Conservation (phyloP, 2,113 vertebrate species). For the Empidonax alnorum region DNA sequence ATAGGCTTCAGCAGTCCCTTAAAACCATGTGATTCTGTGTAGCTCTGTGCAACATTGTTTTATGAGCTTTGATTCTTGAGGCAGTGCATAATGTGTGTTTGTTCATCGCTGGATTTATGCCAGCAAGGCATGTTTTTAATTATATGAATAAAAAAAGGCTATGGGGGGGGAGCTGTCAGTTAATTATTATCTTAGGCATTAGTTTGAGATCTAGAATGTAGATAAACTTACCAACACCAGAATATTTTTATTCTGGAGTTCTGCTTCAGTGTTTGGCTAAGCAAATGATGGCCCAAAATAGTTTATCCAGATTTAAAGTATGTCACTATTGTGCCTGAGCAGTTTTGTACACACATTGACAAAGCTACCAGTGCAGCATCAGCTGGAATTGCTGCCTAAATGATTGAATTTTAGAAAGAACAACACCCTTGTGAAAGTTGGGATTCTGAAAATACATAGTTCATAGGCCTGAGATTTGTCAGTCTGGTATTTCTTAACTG, state of each 20-base stretch:
- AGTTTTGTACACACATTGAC: background rate
- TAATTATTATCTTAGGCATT: slow-evolving; percentile 68
- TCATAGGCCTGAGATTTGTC: background rate
- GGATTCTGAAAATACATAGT: background rate
- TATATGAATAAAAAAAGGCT: slow-evolving; percentile 51
- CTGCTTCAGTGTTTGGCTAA: background rate
- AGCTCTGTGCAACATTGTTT: slow-evolving; percentile 51
- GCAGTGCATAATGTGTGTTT: slow-evolving; percentile 63
- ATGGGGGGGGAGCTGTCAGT: slow-evolving; percentile 38
- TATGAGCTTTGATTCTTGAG: slow-evolving; percentile 55
- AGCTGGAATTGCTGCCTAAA: background rate
- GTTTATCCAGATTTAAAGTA: background rate
- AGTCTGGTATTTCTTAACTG: background rate
- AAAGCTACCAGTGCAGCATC: background rate
- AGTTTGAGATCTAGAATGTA: slow-evolving; percentile 44
- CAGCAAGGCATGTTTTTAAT: slow-evolving; percentile 67
- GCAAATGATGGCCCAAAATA: slow-evolving; percentile 3
- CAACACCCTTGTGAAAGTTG: background rate
- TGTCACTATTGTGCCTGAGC: background rate
- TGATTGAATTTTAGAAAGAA: background rate
- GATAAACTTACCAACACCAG: slow-evolving; percentile 27
- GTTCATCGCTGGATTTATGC: slow-evolving; percentile 58
- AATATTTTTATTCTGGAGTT: slow-evolving; percentile 50
- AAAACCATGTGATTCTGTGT: slow-evolving; percentile 38
- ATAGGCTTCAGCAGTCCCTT: slow-evolving; percentile 2